Conservation (phyloP, 2,797 vertebrate species). For the Lateolabrax maculatus region DNA sequence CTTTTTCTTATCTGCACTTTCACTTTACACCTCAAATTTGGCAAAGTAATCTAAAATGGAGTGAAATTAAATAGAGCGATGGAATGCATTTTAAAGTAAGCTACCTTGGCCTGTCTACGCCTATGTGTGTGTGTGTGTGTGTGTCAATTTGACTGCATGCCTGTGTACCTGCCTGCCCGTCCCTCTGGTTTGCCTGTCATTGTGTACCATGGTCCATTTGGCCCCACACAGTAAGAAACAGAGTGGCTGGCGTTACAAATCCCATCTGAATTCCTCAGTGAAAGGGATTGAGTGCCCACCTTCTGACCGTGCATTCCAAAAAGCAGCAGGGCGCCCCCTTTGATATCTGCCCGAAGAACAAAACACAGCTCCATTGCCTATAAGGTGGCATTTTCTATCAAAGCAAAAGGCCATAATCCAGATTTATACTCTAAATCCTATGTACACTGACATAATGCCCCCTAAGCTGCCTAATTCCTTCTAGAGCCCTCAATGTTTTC, state of each 20-base stretch:
- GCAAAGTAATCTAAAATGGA: constrained; percentile 42
- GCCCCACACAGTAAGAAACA: constrained; percentile 41
- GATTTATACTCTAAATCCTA: constrained; percentile 86
- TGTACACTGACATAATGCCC: constrained; percentile 90
- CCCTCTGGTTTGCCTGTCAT: background rate
- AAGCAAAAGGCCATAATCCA: constrained; percentile 87
- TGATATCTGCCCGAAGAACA: constrained; percentile 77
- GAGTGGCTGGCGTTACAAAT: constrained; percentile 64
- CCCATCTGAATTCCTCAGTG: constrained; percentile 63
- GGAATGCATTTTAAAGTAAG: constrained; percentile 33
- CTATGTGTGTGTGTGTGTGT: background rate
- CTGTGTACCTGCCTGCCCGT: background rate
- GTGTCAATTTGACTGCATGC: constrained; percentile 8
- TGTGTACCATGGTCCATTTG: constrained; percentile 43
- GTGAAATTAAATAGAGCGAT: constrained; percentile 24
- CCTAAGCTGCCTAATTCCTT: constrained; percentile 89
- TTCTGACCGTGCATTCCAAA: constrained; percentile 70
- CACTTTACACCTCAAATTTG: constrained; percentile 16
- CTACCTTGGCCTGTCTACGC: background rate
- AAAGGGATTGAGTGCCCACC: constrained; percentile 71
- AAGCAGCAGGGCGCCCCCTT: constrained; percentile 70
- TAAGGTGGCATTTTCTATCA: constrained; percentile 85
- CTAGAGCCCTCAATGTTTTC: constrained; percentile 76
- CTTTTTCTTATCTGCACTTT: constrained; percentile 34
- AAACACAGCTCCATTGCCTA: constrained; percentile 73